Evolutionary conservation across 2,113 vertebrate species (phyloP).

Genomic region (Alethe castanea): DNA sequence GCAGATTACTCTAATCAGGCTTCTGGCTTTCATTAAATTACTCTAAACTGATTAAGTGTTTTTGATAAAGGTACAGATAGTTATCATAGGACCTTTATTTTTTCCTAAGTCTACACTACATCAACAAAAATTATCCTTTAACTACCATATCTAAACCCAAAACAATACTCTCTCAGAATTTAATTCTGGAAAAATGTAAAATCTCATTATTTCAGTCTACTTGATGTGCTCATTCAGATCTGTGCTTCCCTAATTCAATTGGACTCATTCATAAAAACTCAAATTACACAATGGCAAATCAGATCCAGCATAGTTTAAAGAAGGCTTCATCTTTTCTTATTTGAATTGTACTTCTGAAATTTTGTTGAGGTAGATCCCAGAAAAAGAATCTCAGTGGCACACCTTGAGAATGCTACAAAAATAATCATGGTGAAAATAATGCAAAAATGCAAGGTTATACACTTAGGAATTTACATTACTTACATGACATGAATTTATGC

Average conservation of each 20-base stretch:
- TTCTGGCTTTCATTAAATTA: not conserved
- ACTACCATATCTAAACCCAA: not conserved
- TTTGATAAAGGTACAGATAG: not conserved
- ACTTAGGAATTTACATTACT: not conserved
- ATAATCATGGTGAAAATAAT: not conserved
- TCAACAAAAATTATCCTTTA: not conserved
- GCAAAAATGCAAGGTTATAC: not conserved
- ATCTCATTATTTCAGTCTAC: not conserved
- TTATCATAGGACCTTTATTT: not conserved
- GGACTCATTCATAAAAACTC: not conserved
- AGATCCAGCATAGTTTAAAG: not conserved
- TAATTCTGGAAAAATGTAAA: not conserved
- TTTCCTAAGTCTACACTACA: not conserved
- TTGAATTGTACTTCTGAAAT: not conserved
- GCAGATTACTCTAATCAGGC: not conserved
- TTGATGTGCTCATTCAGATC: not conserved
- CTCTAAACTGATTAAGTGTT: not conserved
- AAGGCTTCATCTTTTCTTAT: not conserved
- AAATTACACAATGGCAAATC: not conserved
- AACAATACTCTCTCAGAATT: not conserved
- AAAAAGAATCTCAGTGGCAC: not conserved
- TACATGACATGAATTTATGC: not conserved
- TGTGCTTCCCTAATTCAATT: not conserved
- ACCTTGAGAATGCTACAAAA: not conserved
- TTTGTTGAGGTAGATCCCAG: not conserved